phyloP scores from a whole-genome alignment of 1,140 invertebrate species.

The Orius laevigatus region DNA sequence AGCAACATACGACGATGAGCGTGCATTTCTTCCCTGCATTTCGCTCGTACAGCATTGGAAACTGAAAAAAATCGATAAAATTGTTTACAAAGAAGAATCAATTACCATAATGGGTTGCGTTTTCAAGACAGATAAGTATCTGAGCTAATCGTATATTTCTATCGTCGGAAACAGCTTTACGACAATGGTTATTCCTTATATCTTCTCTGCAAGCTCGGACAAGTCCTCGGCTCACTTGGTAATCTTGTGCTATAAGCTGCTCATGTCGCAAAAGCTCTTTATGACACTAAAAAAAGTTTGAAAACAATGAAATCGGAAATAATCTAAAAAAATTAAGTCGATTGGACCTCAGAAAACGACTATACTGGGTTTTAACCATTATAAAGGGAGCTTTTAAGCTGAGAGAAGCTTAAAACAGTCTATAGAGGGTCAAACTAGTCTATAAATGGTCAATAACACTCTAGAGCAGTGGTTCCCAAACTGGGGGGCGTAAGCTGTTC shows the following conservation, averaged over 20 bases:
- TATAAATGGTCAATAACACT: too few species aligned
- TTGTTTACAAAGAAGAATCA: not conserved
- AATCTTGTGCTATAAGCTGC: conserved; percentile 77
- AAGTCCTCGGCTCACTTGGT: conserved; percentile 74
- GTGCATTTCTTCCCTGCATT: conserved; percentile 75
- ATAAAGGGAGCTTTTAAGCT: too few species aligned
- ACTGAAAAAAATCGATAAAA: not conserved
- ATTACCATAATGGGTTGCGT: conserved; percentile 53
- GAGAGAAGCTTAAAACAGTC: too few species aligned
- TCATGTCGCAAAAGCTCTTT: conserved; percentile 72
- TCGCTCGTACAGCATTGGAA: conserved; percentile 33
- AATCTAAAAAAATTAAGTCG: too few species aligned
- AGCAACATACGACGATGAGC: conserved; percentile 80
- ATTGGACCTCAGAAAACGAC: too few species aligned
- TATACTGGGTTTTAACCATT: too few species aligned
- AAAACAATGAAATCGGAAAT: not conserved
- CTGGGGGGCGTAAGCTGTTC: too few species aligned
- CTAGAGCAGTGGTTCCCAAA: too few species aligned
- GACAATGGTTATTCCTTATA: conserved; percentile 64
- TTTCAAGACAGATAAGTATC: conserved; percentile 85
- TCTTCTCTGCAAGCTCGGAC: conserved; percentile 78
- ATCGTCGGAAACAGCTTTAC: conserved; percentile 57
- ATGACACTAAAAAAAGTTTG: conserved; percentile 41
- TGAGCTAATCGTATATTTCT: conserved; percentile 73
- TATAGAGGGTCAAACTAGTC: too few species aligned